Base-by-base conservation (phyloP, 2,888 invertebrate genomes). In the Piscicola geometra region DNA sequence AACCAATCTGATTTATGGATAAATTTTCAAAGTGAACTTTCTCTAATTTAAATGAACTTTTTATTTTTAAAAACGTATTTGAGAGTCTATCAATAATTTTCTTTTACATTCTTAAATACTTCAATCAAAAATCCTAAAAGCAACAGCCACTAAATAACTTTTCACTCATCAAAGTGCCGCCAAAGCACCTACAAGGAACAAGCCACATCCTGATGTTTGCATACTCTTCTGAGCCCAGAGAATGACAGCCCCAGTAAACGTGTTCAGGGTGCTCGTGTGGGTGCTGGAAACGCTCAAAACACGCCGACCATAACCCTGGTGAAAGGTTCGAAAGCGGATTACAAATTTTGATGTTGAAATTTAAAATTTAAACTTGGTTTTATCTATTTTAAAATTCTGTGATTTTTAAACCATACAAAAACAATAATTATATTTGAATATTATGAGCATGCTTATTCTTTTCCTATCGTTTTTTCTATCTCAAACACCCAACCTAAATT, bases 1-100 rank as follows among this genome's bases (percentile, higher is more conserved):
- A 80, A 76, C 80, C 80, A 80, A 9, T 73, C 80, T 80, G n/a
- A 30, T 71, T 0, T 67, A 25, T n/a, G n/a, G n/a, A n/a, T n/a
- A n/a, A n/a, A n/a, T n/a, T n/a, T n/a, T n/a, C n/a, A n/a, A n/a
- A n/a, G n/a, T n/a, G n/a, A n/a, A n/a, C n/a, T n/a, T n/a, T n/a
- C n/a, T n/a, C n/a, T n/a, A n/a, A n/a, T n/a, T n/a, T n/a, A n/a
- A n/a, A n/a, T n/a, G n/a, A n/a, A n/a, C n/a, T n/a, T n/a, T n/a
- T n/a, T n/a, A n/a, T n/a, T n/a, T n/a, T n/a, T 25, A 71, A 35
- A 21, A 47, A 71, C n/a, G 5, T 47, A 12, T 9, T 15, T 33
- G 15, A 28, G 5, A 15, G 35, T n/a, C 5, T 32, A 30, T 28
- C 15, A 18, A 67, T 67, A 18, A 21, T 15, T 67, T 15, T 21